Conservation (phyloP, 2,888 invertebrate species). For the Dilophus febrilis region DNA sequence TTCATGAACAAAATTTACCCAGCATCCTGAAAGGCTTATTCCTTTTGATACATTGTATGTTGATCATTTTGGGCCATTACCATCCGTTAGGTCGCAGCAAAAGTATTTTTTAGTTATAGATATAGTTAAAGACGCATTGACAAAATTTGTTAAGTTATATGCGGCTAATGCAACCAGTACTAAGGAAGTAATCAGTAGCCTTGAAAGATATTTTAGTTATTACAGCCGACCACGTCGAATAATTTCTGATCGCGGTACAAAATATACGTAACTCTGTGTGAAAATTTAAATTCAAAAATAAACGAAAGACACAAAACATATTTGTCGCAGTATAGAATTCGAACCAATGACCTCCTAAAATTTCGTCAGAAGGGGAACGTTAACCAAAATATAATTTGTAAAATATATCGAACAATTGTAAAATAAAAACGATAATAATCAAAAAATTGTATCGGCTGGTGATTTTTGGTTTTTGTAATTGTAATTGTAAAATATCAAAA, state of each 20-base stretch:
- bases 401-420: too few species aligned
- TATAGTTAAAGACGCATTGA: conserved; percentile 1
- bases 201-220: background rate
- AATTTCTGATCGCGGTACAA: conserved; percentile 11
- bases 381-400: too few species aligned
- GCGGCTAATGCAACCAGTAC: background rate
- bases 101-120: background rate
- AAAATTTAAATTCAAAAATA: too few species aligned
- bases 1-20: background rate
- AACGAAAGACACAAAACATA: conserved; percentile 12
- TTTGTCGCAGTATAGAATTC: too few species aligned
- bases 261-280: conserved; percentile 11
- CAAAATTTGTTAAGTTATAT: conserved; percentile 1
- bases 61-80: conserved; percentile 1
- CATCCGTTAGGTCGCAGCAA: background rate
- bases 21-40: background rate
- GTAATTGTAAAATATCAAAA: too few species aligned
- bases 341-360: too few species aligned
- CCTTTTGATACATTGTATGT: background rate
- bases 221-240: conserved; percentile 4
- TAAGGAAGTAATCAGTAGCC: background rate
- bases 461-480: too few species aligned
- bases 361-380: too few species aligned
- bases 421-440: too few species aligned
- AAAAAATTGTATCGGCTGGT: too few species aligned